Evolutionary conservation across 2,888 invertebrate genomes (phyloP), one percentile per base, ranked within the genome.

Genomic region (Amphipoea oculea): DNA sequence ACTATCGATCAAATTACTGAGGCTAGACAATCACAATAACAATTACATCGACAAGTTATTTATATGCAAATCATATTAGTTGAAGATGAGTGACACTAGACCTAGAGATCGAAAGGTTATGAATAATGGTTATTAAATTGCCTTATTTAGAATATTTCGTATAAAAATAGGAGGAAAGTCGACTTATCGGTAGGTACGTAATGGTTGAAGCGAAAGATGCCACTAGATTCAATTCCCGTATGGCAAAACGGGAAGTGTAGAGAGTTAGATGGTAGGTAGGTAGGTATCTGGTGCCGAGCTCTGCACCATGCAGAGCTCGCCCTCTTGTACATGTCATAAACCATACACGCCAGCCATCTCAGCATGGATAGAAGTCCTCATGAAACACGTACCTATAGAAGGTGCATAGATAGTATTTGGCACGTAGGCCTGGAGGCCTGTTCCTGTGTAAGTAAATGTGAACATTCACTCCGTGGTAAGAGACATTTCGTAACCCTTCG

Each of bases 11-110:
- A 81, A 85, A 78, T 81, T 79, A 89, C 70, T 76, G 83, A 76
- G 76, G 78, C 82, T 68, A 82, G 82, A 85, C 86, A 86, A 73
- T 79, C 75, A 82, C 73, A 87, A 89, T 82, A 79, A 84, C 71
- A 82, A 83, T 78, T 80, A 72, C 62, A 81, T 81, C 73, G 67
- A 57, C 60, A 40, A 76, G 79, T 77, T 84, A 86, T 81, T 79
- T 73, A 84, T 82, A 78, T 69, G 77, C 48, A 81, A 76, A 81
- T 84, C 69, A 60, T 69, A 75, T 63, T 77, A 70, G 36, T 66
- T 65, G 60, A 69, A 78, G 36, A 78, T 62, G 79, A 76, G 60
- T 75, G 79, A 79, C 81, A 77, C 63, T 54, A 45, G 67, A 73
- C 67, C 63, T 54, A 66, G 17, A 75, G 69, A 60, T 67, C 83